A percentile compares a stretch with the other conserved stretches of the same genome.
Conservation (phyloP, 1,140 invertebrate species). For the Brachionus sp. region DNA sequence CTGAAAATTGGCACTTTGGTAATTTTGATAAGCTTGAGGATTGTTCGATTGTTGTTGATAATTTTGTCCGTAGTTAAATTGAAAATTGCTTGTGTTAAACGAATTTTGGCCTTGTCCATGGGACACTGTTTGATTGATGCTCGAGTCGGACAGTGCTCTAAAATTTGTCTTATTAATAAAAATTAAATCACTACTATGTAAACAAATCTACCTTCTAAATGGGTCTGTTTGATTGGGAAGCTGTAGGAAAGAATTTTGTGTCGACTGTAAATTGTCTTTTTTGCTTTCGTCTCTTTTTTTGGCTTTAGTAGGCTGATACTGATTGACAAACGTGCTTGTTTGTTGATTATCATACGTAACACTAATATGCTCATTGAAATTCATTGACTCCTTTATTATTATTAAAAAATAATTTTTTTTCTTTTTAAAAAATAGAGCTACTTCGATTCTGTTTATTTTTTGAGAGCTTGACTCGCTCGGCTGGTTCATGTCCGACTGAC, state of each 20-base stretch:
- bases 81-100: neutral
- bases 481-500: slow-evolving; percentile 11
- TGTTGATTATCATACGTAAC: slow-evolving; percentile 1
- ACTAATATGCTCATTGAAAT: neutral
- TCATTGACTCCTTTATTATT: neutral
- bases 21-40: neutral
- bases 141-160: slow-evolving; percentile 29
- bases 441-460: neutral
- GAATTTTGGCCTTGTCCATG: neutral
- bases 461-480: neutral
- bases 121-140: neutral
- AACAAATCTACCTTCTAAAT: neutral
- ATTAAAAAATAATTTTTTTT: neutral
- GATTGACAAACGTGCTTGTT: neutral
- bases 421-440: neutral
- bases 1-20: neutral
- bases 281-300: neutral
- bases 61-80: neutral
- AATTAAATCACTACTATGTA: neutral
- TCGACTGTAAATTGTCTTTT: neutral
- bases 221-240: slow-evolving; percentile 7
- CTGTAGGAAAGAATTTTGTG: slow-evolving; percentile 16
- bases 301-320: neutral
- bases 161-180: neutral
- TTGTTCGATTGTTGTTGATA: neutral